These are phyloP conservation scores for Platanista minor DNA, from an alignment of 2,113 vertebrate species.

Conservation along the genomic window DNA sequence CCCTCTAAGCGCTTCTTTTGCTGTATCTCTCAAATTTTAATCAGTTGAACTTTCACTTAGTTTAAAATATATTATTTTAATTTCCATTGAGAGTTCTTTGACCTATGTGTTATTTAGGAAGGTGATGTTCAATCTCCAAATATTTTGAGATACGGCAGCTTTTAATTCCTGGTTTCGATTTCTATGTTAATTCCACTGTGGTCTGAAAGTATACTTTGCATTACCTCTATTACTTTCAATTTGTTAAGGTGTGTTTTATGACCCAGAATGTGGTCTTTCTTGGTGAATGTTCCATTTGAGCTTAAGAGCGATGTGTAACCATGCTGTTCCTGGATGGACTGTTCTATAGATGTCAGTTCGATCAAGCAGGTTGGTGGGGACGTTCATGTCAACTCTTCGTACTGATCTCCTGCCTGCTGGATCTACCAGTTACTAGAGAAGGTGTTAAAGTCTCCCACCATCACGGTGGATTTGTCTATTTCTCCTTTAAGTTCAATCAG, in stretches of 20 bases:
- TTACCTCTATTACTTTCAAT: neutral
- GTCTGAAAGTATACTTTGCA: neutral
- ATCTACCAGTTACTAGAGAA: neutral
- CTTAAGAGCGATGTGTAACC: too few relatives aligned
- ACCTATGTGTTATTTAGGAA: neutral
- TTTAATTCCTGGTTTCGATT: neutral
- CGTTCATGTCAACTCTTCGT: fast-evolving
- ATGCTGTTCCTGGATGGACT: too few relatives aligned
- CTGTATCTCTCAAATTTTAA: neutral
- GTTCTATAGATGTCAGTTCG: neutral
- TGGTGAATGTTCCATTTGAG: neutral
- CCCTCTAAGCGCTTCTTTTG: neutral
- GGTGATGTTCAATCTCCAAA: too few relatives aligned
- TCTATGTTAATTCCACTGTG: neutral
- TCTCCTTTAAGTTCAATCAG: neutral
- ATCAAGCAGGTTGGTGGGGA: neutral
- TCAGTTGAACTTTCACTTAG: neutral
- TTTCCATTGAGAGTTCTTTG: neutral
- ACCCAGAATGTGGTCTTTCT: neutral
- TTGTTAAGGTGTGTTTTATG: neutral
- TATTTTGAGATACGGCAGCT: neutral
- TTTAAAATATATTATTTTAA: neutral
- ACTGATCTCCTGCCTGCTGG: too few relatives aligned
- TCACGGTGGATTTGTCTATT: neutral
- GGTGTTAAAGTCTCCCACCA: fast-evolving